These are phyloP conservation scores for Dicerorhinus sumatrensis DNA, from an alignment of 2,113 vertebrate species.

Conservation along the genomic window DNA sequence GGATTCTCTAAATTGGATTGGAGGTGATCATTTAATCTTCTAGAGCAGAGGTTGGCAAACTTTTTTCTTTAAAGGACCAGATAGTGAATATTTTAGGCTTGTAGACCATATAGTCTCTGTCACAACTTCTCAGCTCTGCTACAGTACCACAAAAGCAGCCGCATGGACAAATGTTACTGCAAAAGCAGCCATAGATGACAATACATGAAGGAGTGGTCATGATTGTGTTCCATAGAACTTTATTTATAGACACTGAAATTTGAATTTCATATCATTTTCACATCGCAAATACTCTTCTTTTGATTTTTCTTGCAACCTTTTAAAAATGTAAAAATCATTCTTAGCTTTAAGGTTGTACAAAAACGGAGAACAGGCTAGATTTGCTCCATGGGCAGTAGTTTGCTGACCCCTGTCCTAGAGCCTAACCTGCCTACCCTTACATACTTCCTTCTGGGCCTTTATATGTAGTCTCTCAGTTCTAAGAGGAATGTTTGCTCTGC, in stretches of 20 bases:
- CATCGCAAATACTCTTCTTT: not conserved
- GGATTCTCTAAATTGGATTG: not conserved
- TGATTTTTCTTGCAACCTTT: not conserved
- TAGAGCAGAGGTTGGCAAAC: not conserved
- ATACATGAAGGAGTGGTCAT: not conserved
- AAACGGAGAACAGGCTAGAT: not conserved
- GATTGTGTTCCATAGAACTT: not conserved
- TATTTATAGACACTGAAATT: not conserved
- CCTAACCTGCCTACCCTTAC: not conserved
- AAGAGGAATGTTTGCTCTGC: not conserved
- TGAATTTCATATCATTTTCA: not conserved
- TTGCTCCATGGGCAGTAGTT: not conserved
- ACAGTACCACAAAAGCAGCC: not conserved
- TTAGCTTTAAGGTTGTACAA: not conserved
- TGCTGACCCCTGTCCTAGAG: not conserved
- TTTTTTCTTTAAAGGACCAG: not conserved
- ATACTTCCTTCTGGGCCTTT: not conserved
- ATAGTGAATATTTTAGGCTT: not conserved
- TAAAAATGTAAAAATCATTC: conserved; percentile 31
- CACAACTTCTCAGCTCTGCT: not conserved
- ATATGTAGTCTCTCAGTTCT: not conserved
- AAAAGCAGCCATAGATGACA: not conserved
- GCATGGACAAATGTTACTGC: not conserved
- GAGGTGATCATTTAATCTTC: not conserved
- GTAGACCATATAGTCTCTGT: not conserved